Evolutionary conservation across 1,140 invertebrate species (phyloP).

Genomic region (Branchinecta lynchi): DNA sequence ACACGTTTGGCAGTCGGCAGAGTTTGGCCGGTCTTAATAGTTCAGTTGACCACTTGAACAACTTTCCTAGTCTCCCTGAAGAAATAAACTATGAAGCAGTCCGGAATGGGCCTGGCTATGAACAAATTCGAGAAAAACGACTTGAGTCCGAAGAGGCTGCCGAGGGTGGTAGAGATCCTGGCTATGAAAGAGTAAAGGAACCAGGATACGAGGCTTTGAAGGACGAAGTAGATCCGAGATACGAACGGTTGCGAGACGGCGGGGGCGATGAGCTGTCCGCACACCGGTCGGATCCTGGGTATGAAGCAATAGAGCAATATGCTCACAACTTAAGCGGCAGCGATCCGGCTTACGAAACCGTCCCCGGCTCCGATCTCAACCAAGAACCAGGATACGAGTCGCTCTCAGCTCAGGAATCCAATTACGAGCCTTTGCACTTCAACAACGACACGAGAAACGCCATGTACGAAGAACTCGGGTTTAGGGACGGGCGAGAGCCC

Average conservation of each 20-base stretch:
- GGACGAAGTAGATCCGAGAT: too few relatives aligned
- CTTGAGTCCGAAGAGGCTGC: neutral
- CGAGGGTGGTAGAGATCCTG: neutral
- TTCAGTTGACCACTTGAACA: neutral
- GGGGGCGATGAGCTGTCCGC: too few relatives aligned
- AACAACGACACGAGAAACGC: neutral
- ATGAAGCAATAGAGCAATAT: neutral
- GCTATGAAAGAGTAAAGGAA: neutral
- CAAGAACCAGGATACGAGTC: neutral
- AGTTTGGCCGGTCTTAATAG: neutral
- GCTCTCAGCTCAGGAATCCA: neutral
- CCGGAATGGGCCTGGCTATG: neutral
- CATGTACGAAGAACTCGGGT: neutral
- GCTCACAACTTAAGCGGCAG: neutral
- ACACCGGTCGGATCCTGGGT: neutral
- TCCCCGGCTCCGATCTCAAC: too few relatives aligned
- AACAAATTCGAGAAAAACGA: neutral
- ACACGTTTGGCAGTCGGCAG: neutral
- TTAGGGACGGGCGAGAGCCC: neutral
- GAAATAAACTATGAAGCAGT: constrained; percentile 1
- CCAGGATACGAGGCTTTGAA: neutral
- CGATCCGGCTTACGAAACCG: neutral
- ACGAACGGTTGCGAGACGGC: too few relatives aligned
- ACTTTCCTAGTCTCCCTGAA: neutral
- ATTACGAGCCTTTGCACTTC: neutral